These are phyloP conservation scores for Lepidothrix coronata DNA, from an alignment of 2,113 vertebrate genomes.

Conservation along the genomic window DNA sequence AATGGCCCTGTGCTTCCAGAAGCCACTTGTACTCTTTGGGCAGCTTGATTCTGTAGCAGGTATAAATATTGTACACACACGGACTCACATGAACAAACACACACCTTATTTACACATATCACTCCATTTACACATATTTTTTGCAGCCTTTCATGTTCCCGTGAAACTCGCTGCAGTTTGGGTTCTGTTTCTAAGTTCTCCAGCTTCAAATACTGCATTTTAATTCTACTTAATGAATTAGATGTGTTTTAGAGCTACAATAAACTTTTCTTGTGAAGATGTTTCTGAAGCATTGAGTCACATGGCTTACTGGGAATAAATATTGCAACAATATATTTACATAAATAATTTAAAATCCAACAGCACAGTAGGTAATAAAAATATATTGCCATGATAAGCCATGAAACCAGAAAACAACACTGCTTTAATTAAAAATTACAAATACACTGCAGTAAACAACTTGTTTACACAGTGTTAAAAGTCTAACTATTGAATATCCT, in stretches of 20 bases:
- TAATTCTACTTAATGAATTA: constrained; percentile 66
- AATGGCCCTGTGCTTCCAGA: neutral
- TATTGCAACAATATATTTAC: constrained; percentile 69
- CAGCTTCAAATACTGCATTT: constrained; percentile 32
- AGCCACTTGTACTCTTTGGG: fast-evolving
- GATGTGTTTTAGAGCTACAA: constrained; percentile 18
- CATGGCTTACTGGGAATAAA: constrained; percentile 40
- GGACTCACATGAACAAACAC: neutral
- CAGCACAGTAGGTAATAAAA: constrained; percentile 73
- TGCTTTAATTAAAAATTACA: constrained; percentile 82
- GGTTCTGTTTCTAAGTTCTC: neutral
- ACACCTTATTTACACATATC: neutral
- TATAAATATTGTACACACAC: neutral
- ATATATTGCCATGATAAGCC: constrained; percentile 78
- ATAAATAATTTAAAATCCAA: constrained; percentile 84
- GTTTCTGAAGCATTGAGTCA: constrained; percentile 45
- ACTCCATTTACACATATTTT: neutral
- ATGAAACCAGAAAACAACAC: constrained; percentile 69
- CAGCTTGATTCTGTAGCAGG: neutral
- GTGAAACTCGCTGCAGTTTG: neutral
- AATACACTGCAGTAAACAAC: constrained; percentile 77
- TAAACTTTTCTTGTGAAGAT: constrained; percentile 9
- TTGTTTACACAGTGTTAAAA: constrained; percentile 63
- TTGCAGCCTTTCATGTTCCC: neutral
- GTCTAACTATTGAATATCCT: neutral